These are phyloP conservation scores for Athripsodes cinereus DNA, from an alignment of 2,888 invertebrate genomes.

Conservation along the genomic window DNA sequence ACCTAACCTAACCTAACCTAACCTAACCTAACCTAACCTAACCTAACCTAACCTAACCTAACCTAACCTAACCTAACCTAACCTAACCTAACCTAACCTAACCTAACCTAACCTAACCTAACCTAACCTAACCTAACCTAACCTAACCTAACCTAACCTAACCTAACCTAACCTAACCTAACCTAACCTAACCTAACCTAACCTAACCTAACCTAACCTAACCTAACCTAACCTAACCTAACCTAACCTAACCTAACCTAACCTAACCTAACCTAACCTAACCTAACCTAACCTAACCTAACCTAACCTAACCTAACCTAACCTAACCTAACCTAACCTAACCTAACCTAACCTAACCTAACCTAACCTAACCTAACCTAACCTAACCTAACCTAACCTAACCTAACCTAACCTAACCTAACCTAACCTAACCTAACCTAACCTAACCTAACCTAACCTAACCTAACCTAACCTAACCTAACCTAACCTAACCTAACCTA, in stretches of 20 bases:
- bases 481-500: slow-evolving; percentile 2
- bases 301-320: slow-evolving; percentile 2
- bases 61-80: slow-evolving; percentile 14
- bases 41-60: slow-evolving; percentile 13
- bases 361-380: slow-evolving; percentile 2
- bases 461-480: slow-evolving; percentile 1
- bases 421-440: slow-evolving; percentile 2
- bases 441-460: slow-evolving; percentile 2
- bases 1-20: slow-evolving; percentile 26
- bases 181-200: slow-evolving; percentile 2
- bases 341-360: slow-evolving; percentile 2
- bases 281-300: slow-evolving; percentile 2
- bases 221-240: slow-evolving; percentile 1
- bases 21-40: slow-evolving; percentile 27
- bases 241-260: slow-evolving; percentile 2
- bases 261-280: neutral
- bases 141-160: slow-evolving; percentile 12
- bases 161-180: slow-evolving; percentile 3
- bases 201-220: slow-evolving; percentile 2
- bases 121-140: slow-evolving; percentile 12
- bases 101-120: slow-evolving; percentile 13
- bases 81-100: slow-evolving; percentile 13
- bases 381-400: slow-evolving; percentile 2
- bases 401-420: slow-evolving; percentile 2
- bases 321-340: slow-evolving; percentile 2